Evolutionary conservation across 2,797 vertebrate genomes (phyloP).

Genomic region (Hoplostethus mediterraneus): DNA sequence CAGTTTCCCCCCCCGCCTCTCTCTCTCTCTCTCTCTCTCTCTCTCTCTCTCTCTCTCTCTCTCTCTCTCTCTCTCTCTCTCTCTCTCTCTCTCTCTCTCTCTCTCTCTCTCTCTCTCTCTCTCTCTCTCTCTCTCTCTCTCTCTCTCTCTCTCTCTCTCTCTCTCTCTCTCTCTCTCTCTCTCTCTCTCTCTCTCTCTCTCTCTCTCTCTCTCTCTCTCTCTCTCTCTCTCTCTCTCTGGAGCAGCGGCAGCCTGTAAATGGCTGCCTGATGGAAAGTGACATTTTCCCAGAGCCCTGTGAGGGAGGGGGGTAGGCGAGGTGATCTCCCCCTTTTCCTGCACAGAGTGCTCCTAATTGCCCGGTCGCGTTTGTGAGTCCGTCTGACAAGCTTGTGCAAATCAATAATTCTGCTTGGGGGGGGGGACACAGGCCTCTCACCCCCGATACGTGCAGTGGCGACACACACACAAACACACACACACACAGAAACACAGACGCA

Average conservation of each 20-base stretch:
- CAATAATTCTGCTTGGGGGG: slow-evolving; percentile 75
- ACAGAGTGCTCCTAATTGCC: slow-evolving; percentile 84
- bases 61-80: too few species aligned
- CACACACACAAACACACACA: slow-evolving; percentile 53
- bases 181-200: too few species aligned
- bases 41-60: too few species aligned
- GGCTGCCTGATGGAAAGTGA: slow-evolving; percentile 83
- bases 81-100: too few species aligned
- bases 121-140: too few species aligned
- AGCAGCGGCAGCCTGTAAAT: slow-evolving; percentile 72
- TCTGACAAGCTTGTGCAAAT: slow-evolving; percentile 84
- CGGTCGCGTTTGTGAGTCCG: slow-evolving; percentile 77
- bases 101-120: too few species aligned
- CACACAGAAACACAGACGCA: slow-evolving; percentile 5
- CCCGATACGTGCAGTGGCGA: slow-evolving; percentile 35
- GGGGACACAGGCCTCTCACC: slow-evolving; percentile 46
- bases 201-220: too few species aligned
- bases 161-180: too few species aligned
- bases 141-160: too few species aligned
- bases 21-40: too few species aligned
- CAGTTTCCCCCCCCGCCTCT: slow-evolving; percentile 46
- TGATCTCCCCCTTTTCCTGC: slow-evolving; percentile 78
- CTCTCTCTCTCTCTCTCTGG: slow-evolving; percentile 12
- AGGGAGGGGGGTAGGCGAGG: slow-evolving; percentile 63
- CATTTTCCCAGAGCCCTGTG: slow-evolving; percentile 81